Evolutionary conservation across 2,113 vertebrate species (phyloP).

Genomic region (Pseudorasbora parva): DNA sequence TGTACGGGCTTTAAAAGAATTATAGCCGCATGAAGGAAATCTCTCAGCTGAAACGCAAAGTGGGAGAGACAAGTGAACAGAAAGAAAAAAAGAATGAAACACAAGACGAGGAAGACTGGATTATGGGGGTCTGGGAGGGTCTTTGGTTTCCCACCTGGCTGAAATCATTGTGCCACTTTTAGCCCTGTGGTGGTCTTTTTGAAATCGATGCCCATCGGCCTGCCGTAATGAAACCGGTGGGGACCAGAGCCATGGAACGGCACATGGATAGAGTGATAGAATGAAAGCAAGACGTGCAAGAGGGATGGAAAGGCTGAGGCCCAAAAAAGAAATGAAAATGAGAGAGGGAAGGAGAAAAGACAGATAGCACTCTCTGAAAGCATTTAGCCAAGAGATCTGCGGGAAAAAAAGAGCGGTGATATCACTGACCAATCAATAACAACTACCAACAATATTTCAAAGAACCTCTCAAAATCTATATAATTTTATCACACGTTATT

Average conservation of each 20-base stretch:
- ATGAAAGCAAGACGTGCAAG: conserved; percentile 25
- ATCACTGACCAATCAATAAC: conserved; percentile 46
- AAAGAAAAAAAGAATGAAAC: conserved; percentile 1
- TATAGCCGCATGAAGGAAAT: neutral
- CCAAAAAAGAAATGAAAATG: conserved; percentile 20
- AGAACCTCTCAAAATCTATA: conserved; percentile 44
- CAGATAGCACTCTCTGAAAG: conserved; percentile 5
- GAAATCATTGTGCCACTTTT: conserved; percentile 57
- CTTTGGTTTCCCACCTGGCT: conserved; percentile 49
- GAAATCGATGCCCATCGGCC: conserved; percentile 54
- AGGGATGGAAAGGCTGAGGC: conserved; percentile 29
- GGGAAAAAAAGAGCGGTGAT: neutral
- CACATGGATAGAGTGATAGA: conserved; percentile 18
- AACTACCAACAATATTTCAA: conserved; percentile 42
- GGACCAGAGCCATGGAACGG: conserved; percentile 9
- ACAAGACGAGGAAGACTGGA: conserved; percentile 18
- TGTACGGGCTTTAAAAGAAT: conserved; percentile 9
- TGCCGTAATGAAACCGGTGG: conserved; percentile 45
- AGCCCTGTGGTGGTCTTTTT: conserved; percentile 47
- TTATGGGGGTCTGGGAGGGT: conserved; percentile 27
- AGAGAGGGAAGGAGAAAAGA: conserved; percentile 20
- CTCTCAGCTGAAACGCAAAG: conserved; percentile 13
- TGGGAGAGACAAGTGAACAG: neutral
- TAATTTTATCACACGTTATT: conserved; percentile 41
- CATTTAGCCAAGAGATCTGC: conserved; percentile 14